Base-by-base conservation (phyloP, 2,113 vertebrate genomes). In the Nycticryphes semicollaris region DNA sequence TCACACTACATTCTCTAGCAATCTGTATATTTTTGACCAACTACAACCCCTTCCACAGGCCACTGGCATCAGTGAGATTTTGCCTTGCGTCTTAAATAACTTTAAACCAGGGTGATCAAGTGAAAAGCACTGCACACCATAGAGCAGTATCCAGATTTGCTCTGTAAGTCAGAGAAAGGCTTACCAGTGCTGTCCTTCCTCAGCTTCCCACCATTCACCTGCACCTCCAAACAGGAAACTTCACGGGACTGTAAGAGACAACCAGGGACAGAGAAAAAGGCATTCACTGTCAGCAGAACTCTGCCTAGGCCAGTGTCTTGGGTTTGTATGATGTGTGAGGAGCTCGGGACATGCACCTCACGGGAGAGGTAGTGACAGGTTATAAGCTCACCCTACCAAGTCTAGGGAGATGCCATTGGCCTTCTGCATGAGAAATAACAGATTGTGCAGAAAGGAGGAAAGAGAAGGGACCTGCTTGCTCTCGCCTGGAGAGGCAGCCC, bases 201-300 rank as follows among this genome's bases (percentile, higher is more conserved):
- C 77, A 94, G 66, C 74, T 57, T 97, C 68, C 94, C 97, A 0
- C 60, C 89, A 0, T 98, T 92, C 85, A 98, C 95, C 14, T 97
- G 97, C 81, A 98, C 97, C 0, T 98, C 97, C 76, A 98, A 78
- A 69, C 97, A 96, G 77, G 97, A 98, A 90, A 98, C 85, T 88
- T 98, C 98, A 13, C 98, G 97, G 48, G 97, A 94, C 98, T 98
- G 85, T 50, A 96, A 94, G 57, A 94, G 43, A 72, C 57, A 96
- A 45, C 5, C 8, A 3, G 28, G 23, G 17, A 48, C 70, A 78
- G 51, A 66, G 48, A 59, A 51, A 75, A 63, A 47, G 10, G 3
- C 0, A 1, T 21, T 77, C 7, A 0, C 12, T 48, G 10, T 35
- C 31, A 56, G 48, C 53, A 24, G 10, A 37, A 33, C 21, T 75